These are phyloP conservation scores for Sclerodermus sp. DNA, from an alignment of 2,888 invertebrate genomes.

Conservation along the genomic window DNA sequence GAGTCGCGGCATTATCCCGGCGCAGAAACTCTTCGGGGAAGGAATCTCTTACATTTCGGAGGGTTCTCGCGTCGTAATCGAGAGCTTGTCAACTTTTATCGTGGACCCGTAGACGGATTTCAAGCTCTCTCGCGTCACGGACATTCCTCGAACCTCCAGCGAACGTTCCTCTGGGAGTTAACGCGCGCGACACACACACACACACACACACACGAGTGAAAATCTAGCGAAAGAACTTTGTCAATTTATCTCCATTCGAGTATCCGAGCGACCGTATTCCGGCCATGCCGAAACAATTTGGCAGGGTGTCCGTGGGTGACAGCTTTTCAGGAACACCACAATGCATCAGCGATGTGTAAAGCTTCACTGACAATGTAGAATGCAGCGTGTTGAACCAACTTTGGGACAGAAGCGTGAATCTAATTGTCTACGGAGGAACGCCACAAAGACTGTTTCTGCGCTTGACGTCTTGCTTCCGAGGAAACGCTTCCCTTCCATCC, in stretches of 20 bases:
- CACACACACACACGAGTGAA: no score
- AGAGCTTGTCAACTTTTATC: conserved; percentile 40
- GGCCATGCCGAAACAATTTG: conserved; percentile 22
- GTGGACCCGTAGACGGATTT: neutral
- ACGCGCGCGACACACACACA: no score
- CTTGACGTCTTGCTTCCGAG: conserved; percentile 26
- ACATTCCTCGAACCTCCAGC: neutral
- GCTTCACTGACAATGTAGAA: neutral
- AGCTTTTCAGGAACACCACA: neutral
- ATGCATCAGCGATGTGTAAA: neutral
- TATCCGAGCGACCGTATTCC: neutral
- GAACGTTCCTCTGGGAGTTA: no score
- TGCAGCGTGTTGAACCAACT: conserved; percentile 40
- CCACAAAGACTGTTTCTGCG: no score
- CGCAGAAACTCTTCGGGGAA: conserved; percentile 32
- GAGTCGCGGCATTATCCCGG: conserved; percentile 30
- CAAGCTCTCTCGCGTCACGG: neutral
- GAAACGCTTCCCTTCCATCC: no score
- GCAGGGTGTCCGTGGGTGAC: conserved; percentile 9
- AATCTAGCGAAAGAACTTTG: no score
- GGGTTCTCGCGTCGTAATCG: conserved; percentile 48
- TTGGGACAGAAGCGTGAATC: conserved; percentile 41
- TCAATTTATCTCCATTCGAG: conserved; percentile 37
- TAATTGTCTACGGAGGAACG: conserved; percentile 36
- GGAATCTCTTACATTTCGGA: conserved; percentile 20